Evolutionary conservation across 2,113 vertebrate species (phyloP).

Genomic region (Columba livia): DNA sequence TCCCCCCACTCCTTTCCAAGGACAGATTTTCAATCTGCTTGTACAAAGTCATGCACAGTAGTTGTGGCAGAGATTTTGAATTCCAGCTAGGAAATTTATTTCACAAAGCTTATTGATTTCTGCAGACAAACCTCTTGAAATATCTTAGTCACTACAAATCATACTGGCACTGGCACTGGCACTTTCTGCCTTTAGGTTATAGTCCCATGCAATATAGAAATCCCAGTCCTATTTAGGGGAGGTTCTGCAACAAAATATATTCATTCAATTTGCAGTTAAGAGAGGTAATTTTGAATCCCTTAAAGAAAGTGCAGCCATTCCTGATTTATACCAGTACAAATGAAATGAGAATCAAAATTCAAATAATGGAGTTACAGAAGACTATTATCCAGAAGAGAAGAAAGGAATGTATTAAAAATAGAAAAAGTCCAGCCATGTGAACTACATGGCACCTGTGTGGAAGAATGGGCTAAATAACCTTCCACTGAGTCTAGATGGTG

Average conservation of each 20-base stretch:
- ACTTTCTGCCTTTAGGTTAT: not conserved
- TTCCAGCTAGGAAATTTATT: conserved; percentile 18
- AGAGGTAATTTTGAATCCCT: not conserved
- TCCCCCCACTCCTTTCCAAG: not conserved
- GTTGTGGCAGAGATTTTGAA: not conserved
- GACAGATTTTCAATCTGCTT: not conserved
- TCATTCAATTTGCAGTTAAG: not conserved
- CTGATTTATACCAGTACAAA: not conserved
- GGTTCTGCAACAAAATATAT: not conserved
- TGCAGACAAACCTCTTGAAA: conserved; percentile 27
- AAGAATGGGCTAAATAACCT: not conserved
- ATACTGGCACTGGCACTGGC: not conserved
- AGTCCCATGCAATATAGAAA: not conserved
- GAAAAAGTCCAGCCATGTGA: not conserved
- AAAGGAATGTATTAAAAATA: not conserved
- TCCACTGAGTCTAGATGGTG: not conserved
- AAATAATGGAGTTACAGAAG: not conserved
- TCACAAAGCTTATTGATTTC: conserved; percentile 28
- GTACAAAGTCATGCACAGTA: not conserved
- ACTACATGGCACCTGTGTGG: not conserved
- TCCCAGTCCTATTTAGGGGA: not conserved
- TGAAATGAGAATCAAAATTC: not conserved
- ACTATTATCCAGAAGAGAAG: not conserved
- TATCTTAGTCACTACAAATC: not conserved
- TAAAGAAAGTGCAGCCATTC: not conserved